Evolutionary conservation across 2,888 invertebrate species (phyloP).

Genomic region (Lepidocyrtinus sp.): DNA sequence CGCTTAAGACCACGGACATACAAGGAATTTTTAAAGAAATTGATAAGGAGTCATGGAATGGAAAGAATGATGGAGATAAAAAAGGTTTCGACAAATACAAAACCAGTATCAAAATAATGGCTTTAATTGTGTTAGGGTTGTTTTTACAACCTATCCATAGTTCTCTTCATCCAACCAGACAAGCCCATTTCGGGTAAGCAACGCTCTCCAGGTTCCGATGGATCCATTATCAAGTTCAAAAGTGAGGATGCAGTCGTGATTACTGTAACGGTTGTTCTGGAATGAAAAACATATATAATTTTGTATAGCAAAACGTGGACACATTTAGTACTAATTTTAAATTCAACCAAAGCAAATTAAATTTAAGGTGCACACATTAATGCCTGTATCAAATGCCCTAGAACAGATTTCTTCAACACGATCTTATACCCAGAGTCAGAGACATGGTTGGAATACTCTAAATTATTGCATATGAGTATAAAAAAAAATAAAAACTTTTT

Average conservation of each 20-base stretch:
- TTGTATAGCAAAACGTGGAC: too few relatives aligned
- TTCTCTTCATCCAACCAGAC: constrained; percentile 67
- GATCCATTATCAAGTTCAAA: constrained; percentile 61
- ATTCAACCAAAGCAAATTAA: too few relatives aligned
- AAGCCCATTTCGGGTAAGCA: constrained; percentile 66
- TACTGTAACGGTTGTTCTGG: constrained; percentile 48
- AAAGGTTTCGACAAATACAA: constrained; percentile 38
- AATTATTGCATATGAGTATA: too few relatives aligned
- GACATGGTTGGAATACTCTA: too few relatives aligned
- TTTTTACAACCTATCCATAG: constrained; percentile 64
- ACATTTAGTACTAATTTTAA: too few relatives aligned
- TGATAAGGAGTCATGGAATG: constrained; percentile 19
- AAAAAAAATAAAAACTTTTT: too few relatives aligned
- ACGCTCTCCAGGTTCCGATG: constrained; percentile 63
- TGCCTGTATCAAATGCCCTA: too few relatives aligned
- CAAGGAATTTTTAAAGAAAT: constrained; percentile 31
- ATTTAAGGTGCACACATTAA: too few relatives aligned
- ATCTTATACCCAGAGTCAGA: too few relatives aligned
- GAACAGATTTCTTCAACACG: too few relatives aligned
- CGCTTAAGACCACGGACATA: too few relatives aligned
- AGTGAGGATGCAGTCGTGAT: constrained; percentile 42
- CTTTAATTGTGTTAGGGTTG: constrained; percentile 36
- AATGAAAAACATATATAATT: too few relatives aligned
- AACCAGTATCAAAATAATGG: constrained; percentile 10
- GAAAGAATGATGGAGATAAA: constrained; percentile 26